These are phyloP conservation scores for Syngnathoides biaculeatus DNA, from an alignment of 2,113 vertebrate species.

Conservation along the genomic window DNA sequence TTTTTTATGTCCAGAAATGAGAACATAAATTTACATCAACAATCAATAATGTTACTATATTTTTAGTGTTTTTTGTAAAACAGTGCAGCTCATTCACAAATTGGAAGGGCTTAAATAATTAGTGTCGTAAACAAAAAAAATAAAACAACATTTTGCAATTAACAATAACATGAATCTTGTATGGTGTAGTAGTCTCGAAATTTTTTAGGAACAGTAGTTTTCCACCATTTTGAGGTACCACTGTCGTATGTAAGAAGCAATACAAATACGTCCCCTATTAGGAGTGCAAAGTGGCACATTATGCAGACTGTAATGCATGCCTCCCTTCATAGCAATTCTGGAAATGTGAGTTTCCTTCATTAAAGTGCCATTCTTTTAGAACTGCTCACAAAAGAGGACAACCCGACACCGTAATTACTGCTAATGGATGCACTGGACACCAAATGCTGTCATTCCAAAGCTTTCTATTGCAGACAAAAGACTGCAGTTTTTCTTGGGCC, in stretches of 20 bases:
- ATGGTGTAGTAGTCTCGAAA: not conserved
- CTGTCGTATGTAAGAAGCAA: not conserved
- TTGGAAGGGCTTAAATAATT: no score
- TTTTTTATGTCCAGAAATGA: not conserved
- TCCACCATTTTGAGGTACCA: not conserved
- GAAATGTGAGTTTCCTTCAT: conserved; percentile 6
- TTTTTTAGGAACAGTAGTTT: not conserved
- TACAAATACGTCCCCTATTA: not conserved
- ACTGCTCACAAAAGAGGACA: conserved; percentile 26
- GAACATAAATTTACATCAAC: no score
- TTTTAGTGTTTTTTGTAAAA: no score
- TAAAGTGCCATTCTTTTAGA: conserved; percentile 2
- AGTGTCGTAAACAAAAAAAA: no score
- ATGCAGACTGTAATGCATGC: not conserved
- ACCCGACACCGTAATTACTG: conserved; percentile 17
- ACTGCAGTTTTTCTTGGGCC: not conserved
- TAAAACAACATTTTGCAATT: not conserved
- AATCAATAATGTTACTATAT: no score
- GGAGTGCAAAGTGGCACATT: not conserved
- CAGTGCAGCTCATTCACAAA: no score
- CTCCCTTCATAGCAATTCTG: not conserved
- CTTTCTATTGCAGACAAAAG: not conserved
- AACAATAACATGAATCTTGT: not conserved
- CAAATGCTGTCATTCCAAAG: conserved; percentile 1
- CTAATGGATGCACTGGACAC: conserved; percentile 14